These are phyloP conservation scores for Selenia dentaria DNA, from an alignment of 2,888 invertebrate genomes.

Conservation along the genomic window DNA sequence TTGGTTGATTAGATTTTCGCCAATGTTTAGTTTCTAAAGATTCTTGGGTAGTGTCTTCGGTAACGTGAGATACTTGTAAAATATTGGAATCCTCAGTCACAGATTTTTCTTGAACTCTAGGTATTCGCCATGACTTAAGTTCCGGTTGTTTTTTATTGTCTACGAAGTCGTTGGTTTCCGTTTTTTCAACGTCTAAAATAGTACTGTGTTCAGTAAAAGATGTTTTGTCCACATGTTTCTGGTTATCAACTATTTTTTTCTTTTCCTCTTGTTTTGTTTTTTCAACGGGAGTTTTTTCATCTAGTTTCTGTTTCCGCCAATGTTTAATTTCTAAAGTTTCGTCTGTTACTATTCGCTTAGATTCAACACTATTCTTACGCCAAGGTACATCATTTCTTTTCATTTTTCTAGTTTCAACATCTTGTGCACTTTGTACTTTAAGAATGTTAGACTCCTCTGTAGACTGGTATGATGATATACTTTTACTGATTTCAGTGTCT, in stretches of 20 bases:
- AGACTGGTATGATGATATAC: conserved; percentile 53
- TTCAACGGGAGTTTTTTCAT: conserved; percentile 8
- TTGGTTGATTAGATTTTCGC: conserved; percentile 26
- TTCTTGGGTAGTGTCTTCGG: conserved; percentile 20
- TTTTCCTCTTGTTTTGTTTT: conserved; percentile 16
- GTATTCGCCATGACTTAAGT: conserved; percentile 53
- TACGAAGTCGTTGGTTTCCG: conserved; percentile 34
- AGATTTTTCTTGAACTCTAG: conserved; percentile 44
- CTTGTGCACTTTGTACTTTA: conserved; percentile 57
- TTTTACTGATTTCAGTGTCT: conserved; percentile 41
- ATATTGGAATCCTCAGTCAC: conserved; percentile 30
- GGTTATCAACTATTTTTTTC: conserved; percentile 16
- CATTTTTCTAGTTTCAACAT: conserved; percentile 55
- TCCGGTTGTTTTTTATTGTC: conserved; percentile 30
- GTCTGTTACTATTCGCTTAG: conserved; percentile 35
- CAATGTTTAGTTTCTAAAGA: conserved; percentile 14
- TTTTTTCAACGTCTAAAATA: conserved; percentile 36
- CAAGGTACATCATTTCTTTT: conserved; percentile 59
- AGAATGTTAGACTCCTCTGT: conserved; percentile 72
- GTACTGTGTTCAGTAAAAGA: conserved; percentile 39
- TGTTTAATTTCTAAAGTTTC: conserved; percentile 45
- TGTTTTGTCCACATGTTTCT: conserved; percentile 34
- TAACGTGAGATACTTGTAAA: conserved; percentile 16
- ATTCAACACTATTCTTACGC: conserved; percentile 51
- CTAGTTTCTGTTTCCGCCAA: conserved; percentile 51